Conservation (phyloP, 2,113 vertebrate genomes). For the Macrotus californicus region DNA sequence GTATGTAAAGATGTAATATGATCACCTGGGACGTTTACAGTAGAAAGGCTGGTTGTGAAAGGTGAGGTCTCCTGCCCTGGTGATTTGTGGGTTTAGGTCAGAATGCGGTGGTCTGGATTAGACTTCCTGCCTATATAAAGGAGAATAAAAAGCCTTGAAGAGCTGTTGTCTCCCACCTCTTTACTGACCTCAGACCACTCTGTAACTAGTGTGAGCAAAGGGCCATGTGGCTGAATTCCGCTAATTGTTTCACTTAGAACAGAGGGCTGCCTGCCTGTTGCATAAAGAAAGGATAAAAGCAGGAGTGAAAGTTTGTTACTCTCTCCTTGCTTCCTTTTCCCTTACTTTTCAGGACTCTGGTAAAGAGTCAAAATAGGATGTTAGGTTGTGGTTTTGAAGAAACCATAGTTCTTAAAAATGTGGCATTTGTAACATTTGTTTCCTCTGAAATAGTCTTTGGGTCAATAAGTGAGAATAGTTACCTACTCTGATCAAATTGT, state of each 20-base stretch:
- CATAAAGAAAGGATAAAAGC: neutral
- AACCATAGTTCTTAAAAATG: neutral
- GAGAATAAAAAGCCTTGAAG: neutral
- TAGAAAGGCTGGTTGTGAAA: neutral
- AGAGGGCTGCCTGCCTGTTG: neutral
- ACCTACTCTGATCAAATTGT: neutral
- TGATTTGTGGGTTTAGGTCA: neutral
- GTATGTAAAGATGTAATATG: neutral
- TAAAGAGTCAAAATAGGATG: neutral
- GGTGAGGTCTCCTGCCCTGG: neutral
- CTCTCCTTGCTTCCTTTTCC: neutral
- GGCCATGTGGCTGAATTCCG: neutral
- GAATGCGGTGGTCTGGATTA: neutral
- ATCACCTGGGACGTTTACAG: neutral
- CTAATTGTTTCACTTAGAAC: neutral
- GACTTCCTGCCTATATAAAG: neutral
- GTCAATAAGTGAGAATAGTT: neutral
- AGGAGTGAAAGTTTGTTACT: neutral
- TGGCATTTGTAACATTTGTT: neutral
- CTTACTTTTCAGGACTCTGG: neutral
- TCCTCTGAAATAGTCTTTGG: neutral
- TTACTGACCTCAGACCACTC: neutral
- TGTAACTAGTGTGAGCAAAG: neutral
- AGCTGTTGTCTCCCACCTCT: neutral
- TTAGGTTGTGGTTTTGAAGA: constrained; percentile 26